These are phyloP conservation scores for Sericinus montela DNA, from an alignment of 2,888 invertebrate species.

Conservation along the genomic window DNA sequence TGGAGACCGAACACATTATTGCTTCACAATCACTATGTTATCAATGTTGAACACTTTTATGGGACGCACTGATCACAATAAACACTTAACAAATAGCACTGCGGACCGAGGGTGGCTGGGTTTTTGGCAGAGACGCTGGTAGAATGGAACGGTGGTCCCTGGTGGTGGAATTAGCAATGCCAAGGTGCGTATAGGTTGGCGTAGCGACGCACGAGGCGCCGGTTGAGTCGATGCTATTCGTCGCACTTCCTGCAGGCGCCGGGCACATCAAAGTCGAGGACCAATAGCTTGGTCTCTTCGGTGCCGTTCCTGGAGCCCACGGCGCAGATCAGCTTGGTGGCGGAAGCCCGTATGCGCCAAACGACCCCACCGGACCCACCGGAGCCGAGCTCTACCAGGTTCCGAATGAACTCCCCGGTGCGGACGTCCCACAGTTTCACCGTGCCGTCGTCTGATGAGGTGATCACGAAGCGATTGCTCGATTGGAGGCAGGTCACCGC, in stretches of 20 bases:
- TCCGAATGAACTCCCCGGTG: conserved; percentile 97
- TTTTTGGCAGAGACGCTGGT: not conserved
- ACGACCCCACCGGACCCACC: conserved; percentile 99
- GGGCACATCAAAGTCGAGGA: conserved; percentile 97
- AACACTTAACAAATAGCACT: not conserved
- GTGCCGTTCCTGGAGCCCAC: conserved; percentile 99
- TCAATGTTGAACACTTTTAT: not conserved
- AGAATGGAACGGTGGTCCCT: not conserved
- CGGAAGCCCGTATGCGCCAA: conserved; percentile 96
- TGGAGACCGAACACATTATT: not conserved
- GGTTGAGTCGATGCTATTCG: conserved; percentile 72
- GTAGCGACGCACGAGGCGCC: conserved; percentile 67
- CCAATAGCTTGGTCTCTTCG: conserved; percentile 98
- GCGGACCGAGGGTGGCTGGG: too few relatives aligned
- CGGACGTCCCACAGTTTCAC: conserved; percentile 99
- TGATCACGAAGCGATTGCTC: conserved; percentile 97
- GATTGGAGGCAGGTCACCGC: conserved; percentile 99
- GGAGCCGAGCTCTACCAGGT: conserved; percentile 94
- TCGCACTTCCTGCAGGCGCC: conserved; percentile 81
- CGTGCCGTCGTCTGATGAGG: conserved; percentile 99
- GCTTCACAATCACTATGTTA: not conserved
- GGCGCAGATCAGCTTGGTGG: conserved; percentile 98
- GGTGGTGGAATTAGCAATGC: conserved; percentile 43
- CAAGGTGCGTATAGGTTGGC: conserved; percentile 70
- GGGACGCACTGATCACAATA: not conserved